A percentile compares a stretch with the other conserved stretches of the same genome.
Conservation (phyloP, 2,888 invertebrate species). For the Phania funesta region DNA sequence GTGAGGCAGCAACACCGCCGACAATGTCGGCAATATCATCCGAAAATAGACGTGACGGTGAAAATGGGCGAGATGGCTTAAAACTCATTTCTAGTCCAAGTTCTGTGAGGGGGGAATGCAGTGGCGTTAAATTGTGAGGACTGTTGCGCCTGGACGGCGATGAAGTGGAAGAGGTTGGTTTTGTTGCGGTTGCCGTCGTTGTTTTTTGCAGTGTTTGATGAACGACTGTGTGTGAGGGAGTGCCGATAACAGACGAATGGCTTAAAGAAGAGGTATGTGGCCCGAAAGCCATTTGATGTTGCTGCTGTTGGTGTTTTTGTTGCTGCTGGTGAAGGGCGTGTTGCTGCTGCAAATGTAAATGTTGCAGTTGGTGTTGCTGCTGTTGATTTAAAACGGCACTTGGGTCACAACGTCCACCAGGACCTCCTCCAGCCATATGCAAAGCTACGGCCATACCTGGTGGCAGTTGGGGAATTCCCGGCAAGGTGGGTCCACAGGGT, state of each 20-base stretch:
- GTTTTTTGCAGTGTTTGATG: slow-evolving; percentile 51
- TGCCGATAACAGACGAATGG: slow-evolving; percentile 33
- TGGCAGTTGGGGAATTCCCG: slow-evolving; percentile 74
- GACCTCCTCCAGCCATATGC: slow-evolving; percentile 69
- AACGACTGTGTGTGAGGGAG: slow-evolving; percentile 30
- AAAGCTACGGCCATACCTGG: slow-evolving; percentile 77
- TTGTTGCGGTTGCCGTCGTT: slow-evolving; percentile 57
- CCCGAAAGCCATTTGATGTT: slow-evolving; percentile 59
- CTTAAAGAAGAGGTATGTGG: slow-evolving; percentile 37
- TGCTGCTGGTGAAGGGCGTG: slow-evolving; percentile 75
- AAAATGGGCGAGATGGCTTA: slow-evolving; percentile 82
- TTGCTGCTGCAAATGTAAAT: slow-evolving; percentile 73
- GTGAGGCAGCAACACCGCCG: slow-evolving; percentile 70
- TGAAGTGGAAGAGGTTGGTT: slow-evolving; percentile 76
- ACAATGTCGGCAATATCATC: slow-evolving; percentile 83
- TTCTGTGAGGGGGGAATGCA: slow-evolving; percentile 84
- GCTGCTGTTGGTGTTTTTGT: slow-evolving; percentile 66
- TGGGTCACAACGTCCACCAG: slow-evolving; percentile 72
- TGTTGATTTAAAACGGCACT: slow-evolving; percentile 73
- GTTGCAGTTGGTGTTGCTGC: slow-evolving; percentile 74
- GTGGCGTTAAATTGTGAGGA: slow-evolving; percentile 83
- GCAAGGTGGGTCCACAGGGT: slow-evolving; percentile 73
- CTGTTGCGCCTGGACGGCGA: slow-evolving; percentile 81
- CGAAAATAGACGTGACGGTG: slow-evolving; percentile 85
- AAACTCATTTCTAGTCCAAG: slow-evolving; percentile 85